phyloP scores from a whole-genome alignment of 2,113 vertebrate genomes.

The Pluvianellus socialis region DNA sequence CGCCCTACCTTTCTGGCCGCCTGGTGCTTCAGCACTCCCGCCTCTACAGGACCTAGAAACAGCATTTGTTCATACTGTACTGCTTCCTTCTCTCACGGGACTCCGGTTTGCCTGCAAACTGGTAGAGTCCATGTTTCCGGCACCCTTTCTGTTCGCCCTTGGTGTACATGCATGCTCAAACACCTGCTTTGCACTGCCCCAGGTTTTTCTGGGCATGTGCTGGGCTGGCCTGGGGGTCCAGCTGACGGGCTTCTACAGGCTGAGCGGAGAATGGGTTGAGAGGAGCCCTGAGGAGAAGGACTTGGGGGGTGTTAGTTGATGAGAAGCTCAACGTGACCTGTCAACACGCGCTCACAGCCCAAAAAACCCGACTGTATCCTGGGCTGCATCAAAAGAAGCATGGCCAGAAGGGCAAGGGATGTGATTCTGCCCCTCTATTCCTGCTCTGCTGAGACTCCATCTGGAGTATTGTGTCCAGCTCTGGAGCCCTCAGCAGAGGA shows the following conservation, averaged over 20 bases:
- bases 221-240: background rate
- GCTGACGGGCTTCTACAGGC: background rate
- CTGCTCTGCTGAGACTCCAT: background rate
- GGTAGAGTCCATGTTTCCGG: background rate
- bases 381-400: background rate
- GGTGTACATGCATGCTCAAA: accelerated
- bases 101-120: background rate
- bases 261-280: background rate
- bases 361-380: background rate
- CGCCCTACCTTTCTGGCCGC: background rate
- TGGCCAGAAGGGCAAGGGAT: background rate
- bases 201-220: accelerated
- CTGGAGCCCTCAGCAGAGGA: background rate
- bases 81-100: background rate
- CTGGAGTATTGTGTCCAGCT: background rate
- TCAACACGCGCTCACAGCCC: background rate
- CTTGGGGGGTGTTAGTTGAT: background rate
- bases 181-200: background rate
- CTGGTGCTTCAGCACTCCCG: accelerated
- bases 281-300: background rate
- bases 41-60: background rate
- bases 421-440: background rate
- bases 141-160: background rate
- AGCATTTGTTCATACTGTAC: background rate
- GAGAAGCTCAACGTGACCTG: no score